These are phyloP conservation scores for Chaetorhynchus papuensis DNA, from an alignment of 2,113 vertebrate genomes.

Conservation along the genomic window DNA sequence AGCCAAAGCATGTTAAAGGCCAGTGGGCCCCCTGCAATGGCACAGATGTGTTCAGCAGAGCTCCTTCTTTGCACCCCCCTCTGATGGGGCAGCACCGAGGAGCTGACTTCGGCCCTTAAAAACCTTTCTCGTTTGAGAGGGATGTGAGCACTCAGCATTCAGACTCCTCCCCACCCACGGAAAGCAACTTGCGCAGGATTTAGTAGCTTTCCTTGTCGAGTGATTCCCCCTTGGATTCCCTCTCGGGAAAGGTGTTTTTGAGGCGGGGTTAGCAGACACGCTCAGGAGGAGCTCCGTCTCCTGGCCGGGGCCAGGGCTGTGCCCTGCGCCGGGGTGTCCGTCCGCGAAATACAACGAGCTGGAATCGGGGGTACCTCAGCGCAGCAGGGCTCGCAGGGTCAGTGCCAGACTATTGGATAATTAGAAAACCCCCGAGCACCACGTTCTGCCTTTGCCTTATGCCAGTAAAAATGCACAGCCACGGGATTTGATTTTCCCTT, in stretches of 20 bases:
- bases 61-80: fast-evolving
- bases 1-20: fast-evolving
- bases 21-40: too few species aligned
- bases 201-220: fast-evolving
- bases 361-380: fast-evolving
- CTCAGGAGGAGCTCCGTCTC: background rate
- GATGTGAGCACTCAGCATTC: fast-evolving
- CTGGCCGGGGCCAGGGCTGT: background rate
- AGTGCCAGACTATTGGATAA: fast-evolving
- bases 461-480: fast-evolving
- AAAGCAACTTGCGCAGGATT: too few species aligned
- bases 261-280: fast-evolving
- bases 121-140: fast-evolving
- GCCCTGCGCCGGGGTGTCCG: fast-evolving
- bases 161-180: background rate
- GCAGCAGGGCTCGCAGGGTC: background rate
- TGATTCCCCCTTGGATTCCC: fast-evolving
- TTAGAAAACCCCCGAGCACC: fast-evolving
- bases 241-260: fast-evolving
- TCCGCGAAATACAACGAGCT: fast-evolving
- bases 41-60: background rate
- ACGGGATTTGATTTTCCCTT: background rate
- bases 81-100: fast-evolving
- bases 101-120: background rate
- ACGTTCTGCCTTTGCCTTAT: background rate